A percentile compares a stretch with the other conserved stretches of the same genome.
These are phyloP conservation scores for Saccopteryx bilineata DNA, from an alignment of 2,113 vertebrate genomes.

Conservation along the genomic window DNA sequence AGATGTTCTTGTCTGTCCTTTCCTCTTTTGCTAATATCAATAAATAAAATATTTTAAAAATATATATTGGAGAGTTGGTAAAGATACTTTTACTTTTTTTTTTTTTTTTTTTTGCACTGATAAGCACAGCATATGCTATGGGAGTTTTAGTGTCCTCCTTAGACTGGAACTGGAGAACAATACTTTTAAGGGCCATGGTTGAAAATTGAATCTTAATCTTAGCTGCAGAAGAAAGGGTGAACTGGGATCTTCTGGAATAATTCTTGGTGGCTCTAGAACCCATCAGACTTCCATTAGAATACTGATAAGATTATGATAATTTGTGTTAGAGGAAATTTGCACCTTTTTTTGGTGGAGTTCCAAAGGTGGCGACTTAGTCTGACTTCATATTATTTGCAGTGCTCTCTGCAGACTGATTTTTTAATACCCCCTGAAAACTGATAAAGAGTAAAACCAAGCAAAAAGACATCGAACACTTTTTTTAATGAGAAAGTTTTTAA, in stretches of 20 bases:
- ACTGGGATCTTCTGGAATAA: neutral
- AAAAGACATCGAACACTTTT: neutral
- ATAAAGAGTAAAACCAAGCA: slow-evolving; percentile 38
- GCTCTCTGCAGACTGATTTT: neutral
- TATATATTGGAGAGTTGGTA: no score
- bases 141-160: neutral
- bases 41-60: no score
- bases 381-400: neutral
- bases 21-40: no score
- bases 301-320: neutral
- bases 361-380: neutral
- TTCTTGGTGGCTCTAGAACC: neutral
- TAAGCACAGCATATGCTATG: neutral
- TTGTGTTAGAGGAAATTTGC: neutral
- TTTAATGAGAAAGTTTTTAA: neutral
- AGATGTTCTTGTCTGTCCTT: no score
- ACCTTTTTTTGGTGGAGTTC: neutral
- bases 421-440: neutral
- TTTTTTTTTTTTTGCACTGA: neutral
- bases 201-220: neutral
- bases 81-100: neutral
- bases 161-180: neutral
- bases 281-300: neutral
- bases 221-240: neutral
- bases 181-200: neutral